Base-by-base conservation (phyloP, 2,797 vertebrate species). In the Malurus leucopterus region DNA sequence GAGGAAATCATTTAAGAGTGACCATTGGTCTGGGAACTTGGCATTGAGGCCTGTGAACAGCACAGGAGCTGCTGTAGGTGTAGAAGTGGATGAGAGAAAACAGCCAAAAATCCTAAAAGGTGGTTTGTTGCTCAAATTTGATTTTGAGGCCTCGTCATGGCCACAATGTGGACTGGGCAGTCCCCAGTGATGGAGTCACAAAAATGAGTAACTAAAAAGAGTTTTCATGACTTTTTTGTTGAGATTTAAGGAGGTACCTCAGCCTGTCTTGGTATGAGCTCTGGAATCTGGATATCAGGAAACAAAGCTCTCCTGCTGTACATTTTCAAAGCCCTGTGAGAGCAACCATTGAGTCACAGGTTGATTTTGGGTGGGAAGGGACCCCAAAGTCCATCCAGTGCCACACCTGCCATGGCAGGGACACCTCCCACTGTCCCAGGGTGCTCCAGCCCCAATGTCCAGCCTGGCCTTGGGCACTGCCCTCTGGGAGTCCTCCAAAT, bases 321-420 rank as follows among this genome's bases (percentile, higher is more conserved):
- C 8, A 0, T 38, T 59, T 74, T n/a, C 41, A 54, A 43, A 50
- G n/a, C 18, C 17, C 21, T 72, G 43, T 57, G 68, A 49, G 36
- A 49, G 11, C 43, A 26, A 1, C 21, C 17, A 10, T 0, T 55
- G 36, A 30, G 10, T 46, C 34, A 9, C 36, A 26, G n/a, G 9
- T 1, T 9, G 46, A 46, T 40, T 40, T 72, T 65, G 53, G 32
- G 46, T 40, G 2, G 67, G 46, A 8, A 51, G 6, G 19, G 51
- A 21, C 6, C 22, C 21, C 2, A 16, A 26, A 30, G 2, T 13
- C 2, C 32, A 44, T 0, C 38, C 26, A 11, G 1, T 5, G 0
- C 38, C 69, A 26, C 14, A n/a, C 34, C 36, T 4, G 32, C 29
- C 49, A 5, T 36, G 72, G 36, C 49, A 76, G 49, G 64, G 57